These are phyloP conservation scores for Conus ventricosus DNA, from an alignment of 1,140 invertebrate genomes.

Conservation along the genomic window DNA sequence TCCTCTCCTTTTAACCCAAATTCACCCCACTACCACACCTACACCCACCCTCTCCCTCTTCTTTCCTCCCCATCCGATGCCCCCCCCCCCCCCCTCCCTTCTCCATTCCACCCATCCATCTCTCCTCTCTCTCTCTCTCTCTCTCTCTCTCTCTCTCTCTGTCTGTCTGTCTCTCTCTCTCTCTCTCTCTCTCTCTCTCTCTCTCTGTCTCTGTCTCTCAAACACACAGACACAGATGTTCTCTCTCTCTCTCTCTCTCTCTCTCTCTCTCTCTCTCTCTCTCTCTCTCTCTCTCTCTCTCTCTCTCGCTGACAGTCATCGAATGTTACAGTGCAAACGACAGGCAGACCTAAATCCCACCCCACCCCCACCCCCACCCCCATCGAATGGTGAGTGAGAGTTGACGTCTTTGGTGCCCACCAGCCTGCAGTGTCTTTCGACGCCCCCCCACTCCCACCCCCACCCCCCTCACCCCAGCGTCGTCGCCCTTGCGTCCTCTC, in stretches of 20 bases:
- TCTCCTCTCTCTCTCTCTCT: not conserved
- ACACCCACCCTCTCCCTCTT: not conserved
- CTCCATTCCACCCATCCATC: not conserved
- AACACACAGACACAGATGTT: too few relatives aligned
- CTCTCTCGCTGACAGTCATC: not conserved
- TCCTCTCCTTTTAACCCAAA: too few relatives aligned
- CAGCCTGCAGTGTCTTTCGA: too few relatives aligned
- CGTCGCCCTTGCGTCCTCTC: not conserved
- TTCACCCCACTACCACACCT: not conserved
- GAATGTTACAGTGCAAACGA: too few relatives aligned
- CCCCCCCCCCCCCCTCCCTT: not conserved
- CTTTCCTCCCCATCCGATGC: not conserved
- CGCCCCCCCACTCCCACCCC: not conserved
- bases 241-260: too few relatives aligned
- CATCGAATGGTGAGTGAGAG: too few relatives aligned
- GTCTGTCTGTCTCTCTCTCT: not conserved
- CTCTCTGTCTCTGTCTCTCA: too few relatives aligned
- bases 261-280: not conserved
- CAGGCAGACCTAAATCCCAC: not conserved
- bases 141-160: not conserved
- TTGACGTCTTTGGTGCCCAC: too few relatives aligned
- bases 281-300: not conserved
- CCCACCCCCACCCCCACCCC: too few relatives aligned
- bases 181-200: not conserved
- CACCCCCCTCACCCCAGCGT: not conserved